Evolutionary conservation across 53 echinoderm and acorn worm species (phyloP).

Genomic region (Holothuria scabra): DNA sequence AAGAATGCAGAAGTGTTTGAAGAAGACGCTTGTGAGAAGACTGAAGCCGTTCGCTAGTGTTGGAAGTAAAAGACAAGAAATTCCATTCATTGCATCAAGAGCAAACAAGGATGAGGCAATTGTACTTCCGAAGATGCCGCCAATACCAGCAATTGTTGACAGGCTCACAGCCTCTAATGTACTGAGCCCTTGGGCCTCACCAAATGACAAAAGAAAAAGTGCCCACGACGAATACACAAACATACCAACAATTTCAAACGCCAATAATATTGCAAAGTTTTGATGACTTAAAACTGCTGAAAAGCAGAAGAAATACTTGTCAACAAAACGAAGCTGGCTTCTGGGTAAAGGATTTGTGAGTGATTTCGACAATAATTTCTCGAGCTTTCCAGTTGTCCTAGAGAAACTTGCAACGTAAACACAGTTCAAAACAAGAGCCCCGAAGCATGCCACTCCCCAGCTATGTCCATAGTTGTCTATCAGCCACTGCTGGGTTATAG

Average conservation of each 20-base stretch:
- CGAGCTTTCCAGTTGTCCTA: no score
- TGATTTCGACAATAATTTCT: no score
- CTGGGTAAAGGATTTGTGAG: no score
- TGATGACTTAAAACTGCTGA: neutral
- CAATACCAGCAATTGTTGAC: neutral
- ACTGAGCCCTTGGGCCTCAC: neutral
- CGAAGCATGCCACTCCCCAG: no score
- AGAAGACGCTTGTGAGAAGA: neutral
- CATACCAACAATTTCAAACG: neutral
- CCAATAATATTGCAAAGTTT: neutral
- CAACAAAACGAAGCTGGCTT: neutral
- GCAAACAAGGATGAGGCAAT: neutral
- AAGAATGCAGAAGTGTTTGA: neutral
- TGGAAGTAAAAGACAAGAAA: neutral
- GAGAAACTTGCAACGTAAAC: no score
- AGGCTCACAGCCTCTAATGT: neutral
- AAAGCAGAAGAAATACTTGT: neutral
- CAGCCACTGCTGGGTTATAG: no score
- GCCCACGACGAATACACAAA: neutral
- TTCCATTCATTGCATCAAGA: neutral
- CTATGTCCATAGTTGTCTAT: no score
- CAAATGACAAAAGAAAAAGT: neutral
- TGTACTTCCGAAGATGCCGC: neutral
- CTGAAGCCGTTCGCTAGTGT: neutral
- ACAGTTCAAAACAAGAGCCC: no score